phyloP scores from a whole-genome alignment of 35 echinoderm and acorn worm genomes.

The Apostichopus japonicus region DNA sequence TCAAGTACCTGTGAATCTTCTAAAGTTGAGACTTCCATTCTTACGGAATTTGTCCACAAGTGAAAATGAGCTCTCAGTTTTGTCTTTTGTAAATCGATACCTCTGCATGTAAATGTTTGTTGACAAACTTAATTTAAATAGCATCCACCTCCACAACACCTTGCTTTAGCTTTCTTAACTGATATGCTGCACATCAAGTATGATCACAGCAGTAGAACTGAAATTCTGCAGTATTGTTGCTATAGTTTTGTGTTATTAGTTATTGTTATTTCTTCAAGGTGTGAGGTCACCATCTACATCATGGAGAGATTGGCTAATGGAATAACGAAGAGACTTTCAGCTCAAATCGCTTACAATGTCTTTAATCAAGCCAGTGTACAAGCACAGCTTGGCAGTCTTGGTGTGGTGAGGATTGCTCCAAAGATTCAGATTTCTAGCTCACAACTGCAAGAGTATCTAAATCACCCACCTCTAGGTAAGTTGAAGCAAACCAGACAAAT shows the following conservation, averaged over 20 bases:
- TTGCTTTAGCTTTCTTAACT: too few relatives aligned
- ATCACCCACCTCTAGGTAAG: conserved; percentile 61
- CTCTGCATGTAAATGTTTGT: too few relatives aligned
- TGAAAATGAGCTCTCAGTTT: too few relatives aligned
- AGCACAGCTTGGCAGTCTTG: conserved; percentile 32
- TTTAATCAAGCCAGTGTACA: conserved; percentile 27
- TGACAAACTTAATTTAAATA: too few relatives aligned
- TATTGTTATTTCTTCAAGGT: conserved; percentile 20
- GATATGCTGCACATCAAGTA: too few relatives aligned
- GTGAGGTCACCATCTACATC: conserved; percentile 64
- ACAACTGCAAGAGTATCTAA: conserved; percentile 60
- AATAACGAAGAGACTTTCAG: conserved; percentile 40
- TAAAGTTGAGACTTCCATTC: too few relatives aligned
- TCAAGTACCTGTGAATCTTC: too few relatives aligned
- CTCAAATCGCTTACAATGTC: conserved; percentile 2
- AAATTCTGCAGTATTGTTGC: too few relatives aligned
- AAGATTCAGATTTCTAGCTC: conserved; percentile 48
- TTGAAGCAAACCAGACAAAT: not conserved
- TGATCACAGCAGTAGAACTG: too few relatives aligned
- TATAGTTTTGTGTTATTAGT: not conserved
- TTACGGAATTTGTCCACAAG: too few relatives aligned
- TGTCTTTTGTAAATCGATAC: too few relatives aligned
- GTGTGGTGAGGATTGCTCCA: conserved; percentile 25
- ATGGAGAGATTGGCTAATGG: conserved; percentile 47
- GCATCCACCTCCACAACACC: too few relatives aligned